Percentiles rank a stretch among this genome's conserved stretches.
phyloP scores from a whole-genome alignment of 2,113 vertebrate species.

The Paramormyrops kingsleyae region DNA sequence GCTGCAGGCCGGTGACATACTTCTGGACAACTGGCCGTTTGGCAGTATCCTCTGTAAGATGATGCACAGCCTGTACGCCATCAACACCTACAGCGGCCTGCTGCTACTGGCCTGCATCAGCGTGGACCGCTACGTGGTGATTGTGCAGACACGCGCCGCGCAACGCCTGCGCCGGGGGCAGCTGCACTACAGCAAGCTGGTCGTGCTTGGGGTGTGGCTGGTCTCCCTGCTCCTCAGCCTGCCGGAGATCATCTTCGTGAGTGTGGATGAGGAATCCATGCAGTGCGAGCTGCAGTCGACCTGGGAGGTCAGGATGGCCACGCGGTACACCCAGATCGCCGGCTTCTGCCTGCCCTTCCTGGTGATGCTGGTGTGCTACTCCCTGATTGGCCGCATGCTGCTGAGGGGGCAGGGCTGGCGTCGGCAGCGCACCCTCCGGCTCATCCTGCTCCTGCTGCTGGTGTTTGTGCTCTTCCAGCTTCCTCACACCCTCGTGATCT shows the following conservation, averaged over 20 bases:
- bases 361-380: slow-evolving; percentile 77
- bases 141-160: slow-evolving; percentile 56
- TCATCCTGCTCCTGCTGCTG: slow-evolving; percentile 76
- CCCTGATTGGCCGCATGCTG: slow-evolving; percentile 62
- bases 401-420: slow-evolving; percentile 53
- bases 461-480: slow-evolving; percentile 80
- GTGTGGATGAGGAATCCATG: slow-evolving; percentile 23
- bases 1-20: slow-evolving; percentile 44
- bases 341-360: slow-evolving; percentile 72
- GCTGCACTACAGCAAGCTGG: slow-evolving; percentile 43
- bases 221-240: slow-evolving; percentile 66
- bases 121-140: slow-evolving; percentile 78
- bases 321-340: slow-evolving; percentile 58
- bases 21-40: slow-evolving; percentile 58
- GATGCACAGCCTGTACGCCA: slow-evolving; percentile 62
- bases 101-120: slow-evolving; percentile 85
- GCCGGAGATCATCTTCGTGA: slow-evolving; percentile 68
- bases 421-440: slow-evolving; percentile 69
- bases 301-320: slow-evolving; percentile 50
- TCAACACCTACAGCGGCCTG: slow-evolving; percentile 83
- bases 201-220: slow-evolving; percentile 56
- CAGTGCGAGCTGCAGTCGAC: slow-evolving; percentile 49
- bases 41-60: slow-evolving; percentile 56
- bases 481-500: slow-evolving; percentile 75
- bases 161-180: slow-evolving; percentile 45